phyloP scores from a whole-genome alignment of 2,888 invertebrate species.

The Chymomyza fuscimana region DNA sequence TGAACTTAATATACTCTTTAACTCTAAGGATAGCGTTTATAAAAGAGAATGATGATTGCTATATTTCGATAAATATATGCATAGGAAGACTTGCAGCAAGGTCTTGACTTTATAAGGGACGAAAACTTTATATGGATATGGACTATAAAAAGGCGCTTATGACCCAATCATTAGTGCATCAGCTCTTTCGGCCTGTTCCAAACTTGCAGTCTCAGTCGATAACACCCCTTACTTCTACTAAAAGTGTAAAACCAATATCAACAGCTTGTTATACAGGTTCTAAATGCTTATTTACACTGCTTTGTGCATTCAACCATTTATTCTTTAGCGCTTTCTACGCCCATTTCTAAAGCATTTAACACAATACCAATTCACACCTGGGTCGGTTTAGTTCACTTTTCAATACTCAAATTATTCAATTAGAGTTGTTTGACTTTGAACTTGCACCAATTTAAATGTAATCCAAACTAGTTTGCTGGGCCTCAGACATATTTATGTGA shows the following conservation, averaged over 20 bases:
- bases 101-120: too few relatives aligned
- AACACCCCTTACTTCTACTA: neutral
- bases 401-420: neutral
- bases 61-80: too few relatives aligned
- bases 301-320: slow-evolving; percentile 14
- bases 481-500: slow-evolving; percentile 6
- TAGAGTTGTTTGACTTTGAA: slow-evolving; percentile 44
- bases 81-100: too few relatives aligned
- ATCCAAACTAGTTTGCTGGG: slow-evolving; percentile 2
- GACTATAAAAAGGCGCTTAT: too few relatives aligned
- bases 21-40: too few relatives aligned
- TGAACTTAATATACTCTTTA: too few relatives aligned
- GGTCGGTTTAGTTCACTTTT: neutral
- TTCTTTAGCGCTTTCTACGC: slow-evolving; percentile 46
- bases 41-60: too few relatives aligned
- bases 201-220: neutral
- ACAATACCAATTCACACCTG: neutral
- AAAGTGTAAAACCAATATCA: slow-evolving; percentile 4
- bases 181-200: neutral
- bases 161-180: too few relatives aligned
- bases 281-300: slow-evolving; percentile 20
- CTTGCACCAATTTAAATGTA: slow-evolving; percentile 23
- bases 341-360: slow-evolving; percentile 14
- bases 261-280: slow-evolving; percentile 61
- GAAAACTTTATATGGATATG: too few relatives aligned